These are phyloP conservation scores for Hippopotamyrus pictus DNA, from an alignment of 2,797 vertebrate genomes.

Conservation along the genomic window DNA sequence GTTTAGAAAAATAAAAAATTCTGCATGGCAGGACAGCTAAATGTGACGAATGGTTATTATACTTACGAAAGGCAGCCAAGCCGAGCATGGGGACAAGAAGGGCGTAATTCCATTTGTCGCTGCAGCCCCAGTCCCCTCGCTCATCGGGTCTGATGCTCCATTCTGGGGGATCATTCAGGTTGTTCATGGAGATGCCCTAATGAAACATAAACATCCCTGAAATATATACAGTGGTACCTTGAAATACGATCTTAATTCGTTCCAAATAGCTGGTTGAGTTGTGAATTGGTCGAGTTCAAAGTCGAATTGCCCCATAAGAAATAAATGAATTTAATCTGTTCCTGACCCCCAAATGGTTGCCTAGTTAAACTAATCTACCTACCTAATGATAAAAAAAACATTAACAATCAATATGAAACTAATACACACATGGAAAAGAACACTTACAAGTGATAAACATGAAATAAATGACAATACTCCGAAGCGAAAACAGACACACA, in stretches of 20 bases:
- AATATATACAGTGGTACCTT: not conserved
- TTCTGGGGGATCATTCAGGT: slow-evolving; percentile 86
- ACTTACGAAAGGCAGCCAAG: slow-evolving; percentile 77
- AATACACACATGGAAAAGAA: no score
- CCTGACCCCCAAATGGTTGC: no score
- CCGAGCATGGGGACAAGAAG: slow-evolving; percentile 90
- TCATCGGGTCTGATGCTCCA: slow-evolving; percentile 86
- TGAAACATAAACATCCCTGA: slow-evolving; percentile 15
- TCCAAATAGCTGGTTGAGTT: no score
- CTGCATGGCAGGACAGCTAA: not conserved
- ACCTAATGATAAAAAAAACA: no score
- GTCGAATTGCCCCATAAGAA: no score
- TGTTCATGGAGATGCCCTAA: slow-evolving; percentile 79
- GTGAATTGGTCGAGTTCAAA: no score
- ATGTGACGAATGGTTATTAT: not conserved
- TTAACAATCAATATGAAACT: no score
- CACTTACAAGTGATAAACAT: no score
- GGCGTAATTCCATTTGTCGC: slow-evolving; percentile 92
- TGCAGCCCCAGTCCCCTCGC: slow-evolving; percentile 68
- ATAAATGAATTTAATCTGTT: no score
- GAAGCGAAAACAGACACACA: no score
- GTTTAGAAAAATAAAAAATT: not conserved
- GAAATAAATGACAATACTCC: no score
- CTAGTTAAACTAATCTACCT: no score
- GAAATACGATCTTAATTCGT: rapidly evolving